Percentiles rank a stretch among this genome's conserved stretches.
Conservation (phyloP, 2,888 invertebrate genomes). For the Arctia plantaginis region DNA sequence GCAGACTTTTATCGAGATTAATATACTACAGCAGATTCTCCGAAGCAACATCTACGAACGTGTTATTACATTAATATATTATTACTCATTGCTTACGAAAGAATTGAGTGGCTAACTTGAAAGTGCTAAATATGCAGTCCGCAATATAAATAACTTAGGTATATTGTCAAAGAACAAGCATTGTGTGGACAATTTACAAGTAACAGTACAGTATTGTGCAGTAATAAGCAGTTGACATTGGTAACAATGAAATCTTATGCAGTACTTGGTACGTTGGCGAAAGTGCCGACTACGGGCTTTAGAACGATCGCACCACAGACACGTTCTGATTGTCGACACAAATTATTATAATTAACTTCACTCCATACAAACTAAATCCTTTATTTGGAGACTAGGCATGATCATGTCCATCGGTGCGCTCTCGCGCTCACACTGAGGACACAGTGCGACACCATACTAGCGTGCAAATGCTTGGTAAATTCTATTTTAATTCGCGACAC, state of each 20-base stretch:
- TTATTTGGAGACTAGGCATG: not conserved
- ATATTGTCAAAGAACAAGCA: not conserved
- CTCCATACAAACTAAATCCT: constrained; percentile 8
- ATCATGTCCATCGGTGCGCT: not conserved
- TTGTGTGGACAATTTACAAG: constrained; percentile 5
- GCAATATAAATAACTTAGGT: not conserved
- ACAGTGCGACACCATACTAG: not conserved
- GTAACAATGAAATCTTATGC: constrained; percentile 18
- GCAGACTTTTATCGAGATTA: not conserved
- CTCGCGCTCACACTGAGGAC: not conserved
- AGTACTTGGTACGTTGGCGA: constrained; percentile 17
- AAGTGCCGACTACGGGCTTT: constrained; percentile 28
- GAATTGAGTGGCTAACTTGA: not conserved
- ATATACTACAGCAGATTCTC: not conserved
- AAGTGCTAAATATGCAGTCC: not conserved
- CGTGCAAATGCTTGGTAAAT: constrained; percentile 6
- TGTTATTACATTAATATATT: not conserved
- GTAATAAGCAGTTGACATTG: constrained; percentile 19
- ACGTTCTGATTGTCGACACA: constrained; percentile 31
- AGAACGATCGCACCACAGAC: constrained; percentile 13
- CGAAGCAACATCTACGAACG: not conserved
- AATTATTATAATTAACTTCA: constrained; percentile 29
- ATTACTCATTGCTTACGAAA: not conserved
- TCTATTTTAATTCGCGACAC: constrained; percentile 23
- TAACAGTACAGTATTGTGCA: constrained; percentile 4